Evolutionary conservation across 2,113 vertebrate genomes (phyloP), one percentile per base, ranked within the genome.

Genomic region (Origma solitaria): DNA sequence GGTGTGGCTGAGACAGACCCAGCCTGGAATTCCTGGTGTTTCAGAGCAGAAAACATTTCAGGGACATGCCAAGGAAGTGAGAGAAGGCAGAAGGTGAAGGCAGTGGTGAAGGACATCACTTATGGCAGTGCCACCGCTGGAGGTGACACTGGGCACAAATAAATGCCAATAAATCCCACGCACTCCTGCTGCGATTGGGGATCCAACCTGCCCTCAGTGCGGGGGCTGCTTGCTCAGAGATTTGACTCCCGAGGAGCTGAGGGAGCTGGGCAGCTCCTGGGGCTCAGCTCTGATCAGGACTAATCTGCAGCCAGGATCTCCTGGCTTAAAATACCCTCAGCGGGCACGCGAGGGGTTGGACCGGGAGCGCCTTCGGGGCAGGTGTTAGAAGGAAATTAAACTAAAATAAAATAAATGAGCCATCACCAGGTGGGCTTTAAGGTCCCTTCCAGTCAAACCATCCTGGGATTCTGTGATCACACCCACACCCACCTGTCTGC

Each of bases 321-420:
- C 70, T 54, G 12, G 4, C 45, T 44, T 31, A 19, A 35, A 49
- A 65, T 5, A 44, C 45, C 65, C 0, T 1, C 7, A 0, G 0
- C 8, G 81, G 60, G 45, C 30, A 60, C 2, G 0, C 0, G 0
- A 56, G 57, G 25, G 49, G 4, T 1, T 3, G 2, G 15, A 15
- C 17, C 0, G 1, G n/a, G 4, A 38, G 17, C 0, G 0, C 12
- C 44, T 37, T 5, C 2, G 3, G 13, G 72, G 18, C 23, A 22
- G 2, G 0, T 56, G 27, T 17, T 5, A 9, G 31, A 37, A 23
- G 10, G 18, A 50, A 87, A 73, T 35, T 0, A 6, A 88, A 28
- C n/a, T 6, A 18, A 62, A 87, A 69, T 44, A 7, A 90, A 38
- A 25, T 4, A 23, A 42, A 20, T 0, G 65, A 22, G 73, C 24